A percentile compares a stretch with the other conserved stretches of the same genome.
These are phyloP conservation scores for Leptinotarsa tumamoca DNA, from an alignment of 2,888 invertebrate genomes.

Conservation along the genomic window DNA sequence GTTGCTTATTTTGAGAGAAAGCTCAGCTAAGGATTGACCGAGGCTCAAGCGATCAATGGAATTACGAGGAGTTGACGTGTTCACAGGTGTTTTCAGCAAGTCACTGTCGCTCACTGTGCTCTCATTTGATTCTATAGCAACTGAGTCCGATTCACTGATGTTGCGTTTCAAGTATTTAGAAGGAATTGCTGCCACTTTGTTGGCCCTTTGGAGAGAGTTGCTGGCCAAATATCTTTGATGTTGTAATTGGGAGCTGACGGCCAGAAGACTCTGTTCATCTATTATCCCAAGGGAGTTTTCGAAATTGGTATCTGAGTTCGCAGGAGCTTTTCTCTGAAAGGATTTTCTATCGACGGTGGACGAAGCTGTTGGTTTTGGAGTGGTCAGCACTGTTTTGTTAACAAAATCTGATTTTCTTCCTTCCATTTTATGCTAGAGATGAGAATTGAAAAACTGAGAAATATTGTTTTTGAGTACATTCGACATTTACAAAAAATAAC, in stretches of 20 bases:
- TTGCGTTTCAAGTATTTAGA: conserved; percentile 55
- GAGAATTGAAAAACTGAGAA: neutral
- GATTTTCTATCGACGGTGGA: conserved; percentile 64
- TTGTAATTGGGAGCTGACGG: conserved; percentile 42
- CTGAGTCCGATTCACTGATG: conserved; percentile 38
- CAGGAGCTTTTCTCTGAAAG: conserved; percentile 24
- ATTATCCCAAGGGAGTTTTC: conserved; percentile 46
- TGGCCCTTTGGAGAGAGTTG: conserved; percentile 51
- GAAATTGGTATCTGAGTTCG: conserved; percentile 27
- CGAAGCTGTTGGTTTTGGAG: conserved; percentile 65
- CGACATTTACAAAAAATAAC: neutral
- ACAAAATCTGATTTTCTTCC: conserved; percentile 28
- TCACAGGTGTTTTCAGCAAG: conserved; percentile 50
- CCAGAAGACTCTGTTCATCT: conserved; percentile 21
- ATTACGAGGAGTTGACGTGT: conserved; percentile 57
- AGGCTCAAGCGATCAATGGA: conserved; percentile 44
- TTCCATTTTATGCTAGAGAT: conserved; percentile 6
- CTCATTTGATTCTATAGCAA: conserved; percentile 39
- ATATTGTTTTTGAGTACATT: neutral
- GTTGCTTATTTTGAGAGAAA: conserved; percentile 52
- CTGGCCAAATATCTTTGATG: conserved; percentile 53
- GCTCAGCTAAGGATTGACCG: conserved; percentile 50
- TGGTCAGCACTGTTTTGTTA: conserved; percentile 48
- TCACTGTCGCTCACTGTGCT: conserved; percentile 62
- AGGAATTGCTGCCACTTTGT: conserved; percentile 53